Evolutionary conservation across 1,140 invertebrate genomes (phyloP), one percentile per base, ranked within the genome.

Genomic region (Conus betulinus): DNA sequence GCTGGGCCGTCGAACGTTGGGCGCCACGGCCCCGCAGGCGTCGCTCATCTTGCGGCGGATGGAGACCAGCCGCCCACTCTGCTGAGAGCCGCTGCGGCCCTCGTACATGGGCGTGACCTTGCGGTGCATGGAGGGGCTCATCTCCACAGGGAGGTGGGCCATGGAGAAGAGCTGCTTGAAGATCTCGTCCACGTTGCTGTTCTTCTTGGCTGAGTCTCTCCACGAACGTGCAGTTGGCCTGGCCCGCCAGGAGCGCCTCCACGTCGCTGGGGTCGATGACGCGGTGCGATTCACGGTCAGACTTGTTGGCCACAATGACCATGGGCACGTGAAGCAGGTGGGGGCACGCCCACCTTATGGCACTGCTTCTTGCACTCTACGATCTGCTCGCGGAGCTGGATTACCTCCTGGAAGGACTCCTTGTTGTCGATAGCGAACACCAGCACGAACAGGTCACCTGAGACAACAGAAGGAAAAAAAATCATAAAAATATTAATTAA

Each of bases 61-160:
- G 71, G 97, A 97, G 78, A 98, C 91, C 25, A 94, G 91, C 93
- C 97, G 97, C 93, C 91, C 92, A 11, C 91, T 88, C 39, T 89
- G 89, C 74, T 90, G 89, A 27, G 89, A 86, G 3, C 82, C 67
- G 13, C 89, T 88, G 52, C 91, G 88, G 39, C 92, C 90, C 0
- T 92, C 90, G 82, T 95, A 95, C 10, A 90, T 91, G 23, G 94
- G 93, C 81, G 93, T 92, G 11, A 95, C 93, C 88, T 93, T 93
- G 87, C 95, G 97, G 94, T 98, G 97, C 92, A 97, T 97, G 92
- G 98, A 97, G 0, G 97, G 97, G n/a, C 97, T 97, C 97, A 98
- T 98, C 95, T 98, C 97, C 91, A 97, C 94, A 3, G 97, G 97
- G 85, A 98, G 95, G 93, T 97, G 97, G 13, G 97, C 97, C 15